Percentiles rank a stretch among this genome's conserved stretches.
Conservation (phyloP, 2,113 vertebrate genomes). For the Lucifuga dentata region DNA sequence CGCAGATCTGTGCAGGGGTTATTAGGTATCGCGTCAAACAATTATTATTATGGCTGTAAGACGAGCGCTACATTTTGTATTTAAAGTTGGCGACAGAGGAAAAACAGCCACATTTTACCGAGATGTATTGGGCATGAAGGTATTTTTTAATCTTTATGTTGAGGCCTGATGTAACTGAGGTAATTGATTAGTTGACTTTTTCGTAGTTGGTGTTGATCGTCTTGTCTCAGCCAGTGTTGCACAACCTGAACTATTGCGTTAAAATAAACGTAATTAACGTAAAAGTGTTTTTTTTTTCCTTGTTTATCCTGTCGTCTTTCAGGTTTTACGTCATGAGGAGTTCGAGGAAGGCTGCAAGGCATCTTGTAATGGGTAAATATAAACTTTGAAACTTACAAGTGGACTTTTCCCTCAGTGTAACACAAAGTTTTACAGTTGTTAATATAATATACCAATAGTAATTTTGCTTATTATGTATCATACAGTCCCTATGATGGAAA, state of each 20-base stretch:
- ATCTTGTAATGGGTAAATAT: constrained; percentile 91
- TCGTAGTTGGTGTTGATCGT: too few relatives aligned
- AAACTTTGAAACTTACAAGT: not conserved
- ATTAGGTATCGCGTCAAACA: too few relatives aligned
- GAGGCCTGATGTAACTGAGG: not conserved
- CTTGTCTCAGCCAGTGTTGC: not conserved
- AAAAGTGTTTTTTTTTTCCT: not conserved
- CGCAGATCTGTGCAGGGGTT: fast-evolving
- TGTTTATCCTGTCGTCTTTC: not conserved
- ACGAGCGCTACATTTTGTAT: constrained; percentile 92
- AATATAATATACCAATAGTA: not conserved
- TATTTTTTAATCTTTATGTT: constrained; percentile 52
- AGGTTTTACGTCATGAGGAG: constrained; percentile 96
- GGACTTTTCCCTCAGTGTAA: constrained; percentile 29
- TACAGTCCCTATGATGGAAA: constrained; percentile 95
- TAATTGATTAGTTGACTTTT: not conserved
- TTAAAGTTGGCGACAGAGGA: constrained; percentile 91
- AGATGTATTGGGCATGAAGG: constrained; percentile 93
- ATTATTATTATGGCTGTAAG: constrained; percentile 71
- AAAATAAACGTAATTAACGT: not conserved
- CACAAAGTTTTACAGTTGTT: not conserved
- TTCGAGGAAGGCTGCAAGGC: constrained; percentile 98
- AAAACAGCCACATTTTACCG: constrained; percentile 88
- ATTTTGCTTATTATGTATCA: not conserved
- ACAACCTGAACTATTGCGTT: constrained; percentile 1